Conservation (phyloP, 2,888 invertebrate genomes). For the Rhamphomyia laevipes region DNA sequence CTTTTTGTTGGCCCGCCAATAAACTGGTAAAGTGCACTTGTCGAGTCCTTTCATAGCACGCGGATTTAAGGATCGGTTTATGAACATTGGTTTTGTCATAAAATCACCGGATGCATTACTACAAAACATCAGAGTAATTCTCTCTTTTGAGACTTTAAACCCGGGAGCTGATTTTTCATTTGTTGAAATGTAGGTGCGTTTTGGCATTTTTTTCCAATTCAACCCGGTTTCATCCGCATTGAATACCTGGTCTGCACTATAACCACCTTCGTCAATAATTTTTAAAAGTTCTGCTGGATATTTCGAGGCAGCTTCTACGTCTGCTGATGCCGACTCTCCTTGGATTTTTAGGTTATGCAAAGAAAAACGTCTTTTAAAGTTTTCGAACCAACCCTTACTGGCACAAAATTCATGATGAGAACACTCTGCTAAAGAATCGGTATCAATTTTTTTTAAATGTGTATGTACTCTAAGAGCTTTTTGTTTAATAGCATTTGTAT, state of each 20-base stretch:
- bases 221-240: conserved; percentile 16
- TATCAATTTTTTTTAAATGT: neutral
- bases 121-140: conserved; percentile 19
- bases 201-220: conserved; percentile 20
- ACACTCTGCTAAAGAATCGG: conserved; percentile 8
- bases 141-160: conserved; percentile 16
- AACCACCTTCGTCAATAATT: conserved; percentile 7
- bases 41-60: conserved; percentile 18
- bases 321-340: conserved; percentile 13
- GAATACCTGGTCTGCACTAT: conserved; percentile 13
- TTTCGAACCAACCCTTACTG: too few relatives aligned
- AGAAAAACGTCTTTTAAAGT: conserved; percentile 14
- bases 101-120: conserved; percentile 15
- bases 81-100: conserved; percentile 23
- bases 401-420: conserved; percentile 15
- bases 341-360: conserved; percentile 14
- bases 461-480: conserved; percentile 16
- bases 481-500: conserved; percentile 14
- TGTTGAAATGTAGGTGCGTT: conserved; percentile 9
- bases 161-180: conserved; percentile 9
- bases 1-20: too few relatives aligned
- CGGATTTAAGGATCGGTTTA: conserved; percentile 23
- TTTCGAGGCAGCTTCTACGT: conserved; percentile 11
- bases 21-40: conserved; percentile 20
- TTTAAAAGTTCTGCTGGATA: conserved; percentile 8